A percentile compares a stretch with the other conserved stretches of the same genome.
These are phyloP conservation scores for Protophormia terraenovae DNA, from an alignment of 2,888 invertebrate species.

Conservation along the genomic window DNA sequence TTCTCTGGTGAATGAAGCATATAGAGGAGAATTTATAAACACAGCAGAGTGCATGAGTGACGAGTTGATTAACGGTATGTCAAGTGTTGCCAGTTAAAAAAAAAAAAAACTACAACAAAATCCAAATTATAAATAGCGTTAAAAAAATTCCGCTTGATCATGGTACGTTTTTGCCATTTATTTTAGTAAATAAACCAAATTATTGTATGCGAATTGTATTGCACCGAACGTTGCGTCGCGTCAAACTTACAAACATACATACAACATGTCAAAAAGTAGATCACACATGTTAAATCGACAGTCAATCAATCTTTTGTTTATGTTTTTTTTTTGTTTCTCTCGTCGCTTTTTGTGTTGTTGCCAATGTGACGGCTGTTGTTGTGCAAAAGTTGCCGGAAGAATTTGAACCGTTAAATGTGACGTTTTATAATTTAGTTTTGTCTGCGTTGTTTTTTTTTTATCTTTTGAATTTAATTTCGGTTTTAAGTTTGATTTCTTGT, in stretches of 20 bases:
- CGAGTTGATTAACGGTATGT: slow-evolving; percentile 63
- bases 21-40: background rate
- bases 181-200: slow-evolving; percentile 6
- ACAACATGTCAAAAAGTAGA: slow-evolving; percentile 58
- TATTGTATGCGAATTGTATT: too few relatives aligned
- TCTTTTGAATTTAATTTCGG: background rate
- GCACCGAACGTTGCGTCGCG: background rate
- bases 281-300: slow-evolving; percentile 61
- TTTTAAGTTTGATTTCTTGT: slow-evolving; percentile 32
- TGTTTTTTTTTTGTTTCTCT: slow-evolving; percentile 7
- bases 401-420: slow-evolving; percentile 51
- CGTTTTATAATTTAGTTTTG: slow-evolving; percentile 49
- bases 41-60: slow-evolving; percentile 41
- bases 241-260: too few relatives aligned
- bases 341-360: background rate
- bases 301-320: slow-evolving; percentile 59
- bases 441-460: slow-evolving; percentile 7
- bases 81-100: slow-evolving; percentile 40
- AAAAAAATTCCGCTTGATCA: slow-evolving; percentile 4
- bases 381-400: slow-evolving; percentile 60
- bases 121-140: slow-evolving; percentile 14
- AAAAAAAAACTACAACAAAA: background rate
- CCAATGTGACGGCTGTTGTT: background rate
- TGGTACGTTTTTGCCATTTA: background rate
- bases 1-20: too few relatives aligned